These are phyloP conservation scores for Drosophila micromelanica DNA, from an alignment of 1,140 invertebrate species.

Conservation along the genomic window DNA sequence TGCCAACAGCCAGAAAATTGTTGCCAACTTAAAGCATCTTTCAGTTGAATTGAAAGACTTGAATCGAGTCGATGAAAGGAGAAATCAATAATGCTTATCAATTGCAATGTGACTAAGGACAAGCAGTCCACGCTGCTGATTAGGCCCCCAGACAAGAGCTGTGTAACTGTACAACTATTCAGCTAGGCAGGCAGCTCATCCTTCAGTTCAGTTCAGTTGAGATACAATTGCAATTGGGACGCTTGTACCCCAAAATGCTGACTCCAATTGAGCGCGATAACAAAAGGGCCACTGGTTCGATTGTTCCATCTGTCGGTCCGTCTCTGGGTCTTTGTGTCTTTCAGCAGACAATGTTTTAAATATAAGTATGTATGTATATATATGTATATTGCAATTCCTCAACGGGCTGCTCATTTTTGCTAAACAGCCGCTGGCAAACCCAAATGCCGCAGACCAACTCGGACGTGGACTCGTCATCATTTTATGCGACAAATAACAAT, in stretches of 20 bases:
- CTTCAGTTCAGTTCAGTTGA: neutral
- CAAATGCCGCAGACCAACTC: slow-evolving; percentile 5
- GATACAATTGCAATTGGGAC: neutral
- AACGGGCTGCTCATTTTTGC: slow-evolving; percentile 59
- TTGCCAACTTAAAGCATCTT: neutral
- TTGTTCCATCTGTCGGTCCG: slow-evolving; percentile 2
- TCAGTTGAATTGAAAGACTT: neutral
- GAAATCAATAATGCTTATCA: slow-evolving; percentile 18
- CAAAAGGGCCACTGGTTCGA: slow-evolving; percentile 34
- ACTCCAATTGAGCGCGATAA: slow-evolving; percentile 48
- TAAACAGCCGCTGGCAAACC: slow-evolving; percentile 55
- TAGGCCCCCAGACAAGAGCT: slow-evolving; percentile 4
- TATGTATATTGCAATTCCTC: slow-evolving; percentile 50
- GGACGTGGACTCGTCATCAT: slow-evolving; percentile 47
- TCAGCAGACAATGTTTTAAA: slow-evolving; percentile 25
- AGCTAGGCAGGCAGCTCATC: neutral
- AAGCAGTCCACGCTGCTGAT: slow-evolving; percentile 3
- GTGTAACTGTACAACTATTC: slow-evolving; percentile 3
- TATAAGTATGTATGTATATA: no score
- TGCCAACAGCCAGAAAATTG: neutral
- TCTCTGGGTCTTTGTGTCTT: neutral
- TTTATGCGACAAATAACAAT: slow-evolving; percentile 64
- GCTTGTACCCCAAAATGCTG: slow-evolving; percentile 18
- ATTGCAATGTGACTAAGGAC: slow-evolving; percentile 4
- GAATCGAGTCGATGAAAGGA: neutral